Conservation (phyloP, 2,888 invertebrate genomes). For the Monochamus alternatus region DNA sequence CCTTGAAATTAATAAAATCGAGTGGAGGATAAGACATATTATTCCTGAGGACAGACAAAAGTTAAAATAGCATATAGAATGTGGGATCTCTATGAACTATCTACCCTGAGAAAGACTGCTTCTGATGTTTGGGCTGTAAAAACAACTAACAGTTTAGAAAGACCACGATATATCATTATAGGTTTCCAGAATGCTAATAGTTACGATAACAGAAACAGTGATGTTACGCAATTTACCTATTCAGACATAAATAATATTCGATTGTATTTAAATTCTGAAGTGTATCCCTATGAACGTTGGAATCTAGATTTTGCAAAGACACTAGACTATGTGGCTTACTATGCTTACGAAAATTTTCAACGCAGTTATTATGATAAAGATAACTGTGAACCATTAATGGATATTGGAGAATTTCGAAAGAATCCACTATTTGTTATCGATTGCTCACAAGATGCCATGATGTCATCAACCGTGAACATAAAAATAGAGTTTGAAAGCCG, state of each 20-base stretch:
- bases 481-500: neutral
- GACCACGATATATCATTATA: constrained; percentile 12
- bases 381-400: constrained; percentile 13
- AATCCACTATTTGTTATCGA: constrained; percentile 34
- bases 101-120: neutral
- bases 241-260: constrained; percentile 11
- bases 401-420: constrained; percentile 6
- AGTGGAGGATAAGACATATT: constrained; percentile 26
- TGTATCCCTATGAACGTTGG: constrained; percentile 11
- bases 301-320: constrained; percentile 1
- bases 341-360: constrained; percentile 27
- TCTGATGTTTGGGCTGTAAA: constrained; percentile 17
- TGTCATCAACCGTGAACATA: constrained; percentile 6
- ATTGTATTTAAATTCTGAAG: neutral
- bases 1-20: constrained; percentile 10
- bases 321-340: constrained; percentile 9
- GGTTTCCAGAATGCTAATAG: constrained; percentile 7
- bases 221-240: constrained; percentile 4
- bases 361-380: constrained; percentile 16
- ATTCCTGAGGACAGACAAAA: constrained; percentile 24
- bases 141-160: constrained; percentile 11
- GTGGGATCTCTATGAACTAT: constrained; percentile 20
- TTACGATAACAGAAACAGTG: constrained; percentile 4
- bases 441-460: constrained; percentile 22
- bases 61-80: constrained; percentile 17